A percentile compares a stretch with the other conserved stretches of the same genome.
phyloP scores from a whole-genome alignment of 1,140 invertebrate species.

The Drosophila kikkawai region DNA sequence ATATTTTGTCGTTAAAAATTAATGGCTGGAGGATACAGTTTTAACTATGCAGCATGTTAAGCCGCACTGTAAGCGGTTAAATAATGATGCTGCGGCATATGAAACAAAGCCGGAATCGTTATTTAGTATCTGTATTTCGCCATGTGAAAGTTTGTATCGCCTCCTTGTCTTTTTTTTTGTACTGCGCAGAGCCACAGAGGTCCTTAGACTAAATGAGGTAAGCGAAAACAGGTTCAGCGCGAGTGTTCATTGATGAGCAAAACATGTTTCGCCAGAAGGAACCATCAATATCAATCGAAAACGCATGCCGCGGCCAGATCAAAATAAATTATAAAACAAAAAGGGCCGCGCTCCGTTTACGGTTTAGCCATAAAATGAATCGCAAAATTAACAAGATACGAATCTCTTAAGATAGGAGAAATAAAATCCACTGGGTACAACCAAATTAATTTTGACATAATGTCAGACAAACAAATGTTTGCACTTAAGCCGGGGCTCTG shows the following conservation, averaged over 20 bases:
- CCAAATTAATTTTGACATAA: conserved; percentile 62
- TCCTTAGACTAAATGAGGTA: conserved; percentile 46
- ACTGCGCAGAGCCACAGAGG: conserved; percentile 12
- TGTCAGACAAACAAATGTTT: conserved; percentile 60
- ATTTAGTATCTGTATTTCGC: conserved; percentile 20
- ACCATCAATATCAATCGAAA: conserved; percentile 61
- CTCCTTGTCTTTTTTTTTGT: conserved; percentile 38
- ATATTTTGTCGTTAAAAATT: conserved; percentile 20
- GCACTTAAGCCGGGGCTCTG: conserved; percentile 45
- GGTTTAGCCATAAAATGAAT: conserved; percentile 52
- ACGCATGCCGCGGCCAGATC: conserved; percentile 56
- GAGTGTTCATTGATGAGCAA: conserved; percentile 53
- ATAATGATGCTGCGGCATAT: conserved; percentile 38
- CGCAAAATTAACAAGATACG: conserved; percentile 60
- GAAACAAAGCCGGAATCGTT: conserved; percentile 43
- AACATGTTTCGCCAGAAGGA: conserved; percentile 53
- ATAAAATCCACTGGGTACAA: conserved; percentile 58
- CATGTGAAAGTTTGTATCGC: conserved; percentile 46
- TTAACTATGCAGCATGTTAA: conserved; percentile 19
- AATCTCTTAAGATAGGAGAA: conserved; percentile 54
- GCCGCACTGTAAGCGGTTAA: conserved; percentile 17
- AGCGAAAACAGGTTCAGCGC: conserved; percentile 42
- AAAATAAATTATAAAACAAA: conserved; percentile 63
- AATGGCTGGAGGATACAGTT: conserved; percentile 1
- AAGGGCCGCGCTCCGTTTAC: conserved; percentile 44